Conservation (phyloP, 2,888 invertebrate species). For the Xanthia icteritia region DNA sequence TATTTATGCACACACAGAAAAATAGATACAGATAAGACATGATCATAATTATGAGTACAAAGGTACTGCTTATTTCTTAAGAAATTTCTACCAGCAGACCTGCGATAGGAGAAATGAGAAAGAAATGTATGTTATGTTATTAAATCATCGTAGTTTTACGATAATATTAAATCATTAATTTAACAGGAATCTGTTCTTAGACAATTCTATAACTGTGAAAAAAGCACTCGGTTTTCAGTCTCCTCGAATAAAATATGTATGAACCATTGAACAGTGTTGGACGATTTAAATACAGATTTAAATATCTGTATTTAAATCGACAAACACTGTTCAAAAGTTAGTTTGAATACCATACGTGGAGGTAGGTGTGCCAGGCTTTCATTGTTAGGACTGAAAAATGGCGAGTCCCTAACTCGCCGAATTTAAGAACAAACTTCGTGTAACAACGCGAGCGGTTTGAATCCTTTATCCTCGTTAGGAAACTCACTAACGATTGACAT, state of each 20-base stretch:
- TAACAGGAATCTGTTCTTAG: not conserved
- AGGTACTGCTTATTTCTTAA: too few relatives aligned
- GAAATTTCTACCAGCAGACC: too few relatives aligned
- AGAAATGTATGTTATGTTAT: too few relatives aligned
- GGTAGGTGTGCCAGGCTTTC: slow-evolving; percentile 26
- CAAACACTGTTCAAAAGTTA: slow-evolving; percentile 23
- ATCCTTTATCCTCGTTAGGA: slow-evolving; percentile 35
- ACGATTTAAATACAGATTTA: too few relatives aligned
- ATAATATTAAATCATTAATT: not conserved
- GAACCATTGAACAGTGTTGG: too few relatives aligned
- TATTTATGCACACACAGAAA: too few relatives aligned
- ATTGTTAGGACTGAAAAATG: slow-evolving; percentile 45
- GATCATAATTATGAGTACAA: too few relatives aligned
- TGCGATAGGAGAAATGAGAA: too few relatives aligned
- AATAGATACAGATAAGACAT: too few relatives aligned
- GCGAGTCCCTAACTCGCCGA: slow-evolving; percentile 17
- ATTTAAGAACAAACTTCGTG: slow-evolving; percentile 42
- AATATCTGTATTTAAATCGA: slow-evolving; percentile 14
- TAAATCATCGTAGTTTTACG: not conserved
- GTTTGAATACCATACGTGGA: slow-evolving; percentile 22
- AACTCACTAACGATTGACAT: slow-evolving; percentile 33
- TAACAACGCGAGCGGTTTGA: slow-evolving; percentile 17
- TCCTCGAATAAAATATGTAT: not conserved
- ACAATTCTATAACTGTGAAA: not conserved
- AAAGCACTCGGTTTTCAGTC: not conserved